Evolutionary conservation across 2,797 vertebrate species (phyloP).

Genomic region (Danio kyathit): DNA sequence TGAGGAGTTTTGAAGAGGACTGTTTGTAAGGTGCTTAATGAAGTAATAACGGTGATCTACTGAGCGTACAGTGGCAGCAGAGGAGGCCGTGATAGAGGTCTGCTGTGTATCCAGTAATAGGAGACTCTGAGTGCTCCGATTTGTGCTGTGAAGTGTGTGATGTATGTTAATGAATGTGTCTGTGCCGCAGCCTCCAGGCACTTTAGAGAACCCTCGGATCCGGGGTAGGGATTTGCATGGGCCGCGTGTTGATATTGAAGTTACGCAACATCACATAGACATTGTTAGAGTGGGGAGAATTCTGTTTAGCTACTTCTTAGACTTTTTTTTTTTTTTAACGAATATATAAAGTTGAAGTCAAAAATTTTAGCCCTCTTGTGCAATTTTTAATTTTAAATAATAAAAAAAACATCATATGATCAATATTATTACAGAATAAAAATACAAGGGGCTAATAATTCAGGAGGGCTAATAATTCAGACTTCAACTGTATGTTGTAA

Average conservation of each 20-base stretch:
- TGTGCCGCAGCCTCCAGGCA: not conserved
- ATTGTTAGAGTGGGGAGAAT: not conserved
- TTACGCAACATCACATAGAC: not conserved
- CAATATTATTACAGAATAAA: too few species aligned
- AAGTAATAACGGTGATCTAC: conserved; percentile 33
- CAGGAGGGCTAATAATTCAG: too few species aligned
- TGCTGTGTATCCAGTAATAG: conserved; percentile 11
- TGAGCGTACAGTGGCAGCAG: not conserved
- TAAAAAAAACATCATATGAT: too few species aligned
- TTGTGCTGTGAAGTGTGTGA: conserved; percentile 32
- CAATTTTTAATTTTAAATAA: too few species aligned
- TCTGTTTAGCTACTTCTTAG: too few species aligned
- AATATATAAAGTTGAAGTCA: too few species aligned
- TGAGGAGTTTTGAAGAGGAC: conserved; percentile 27
- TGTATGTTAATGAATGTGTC: conserved; percentile 24
- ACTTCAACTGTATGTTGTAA: too few species aligned
- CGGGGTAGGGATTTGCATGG: not conserved
- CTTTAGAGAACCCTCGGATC: conserved; percentile 14
- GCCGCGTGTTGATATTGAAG: not conserved
- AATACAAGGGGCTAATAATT: too few species aligned
- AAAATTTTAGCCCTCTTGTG: too few species aligned
- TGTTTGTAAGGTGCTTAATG: conserved; percentile 24
- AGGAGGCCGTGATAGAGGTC: not conserved
- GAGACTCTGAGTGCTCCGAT: not conserved
- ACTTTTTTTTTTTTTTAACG: too few species aligned